Base-by-base conservation (phyloP, 2,797 vertebrate species). In the Pangasius djambal region DNA sequence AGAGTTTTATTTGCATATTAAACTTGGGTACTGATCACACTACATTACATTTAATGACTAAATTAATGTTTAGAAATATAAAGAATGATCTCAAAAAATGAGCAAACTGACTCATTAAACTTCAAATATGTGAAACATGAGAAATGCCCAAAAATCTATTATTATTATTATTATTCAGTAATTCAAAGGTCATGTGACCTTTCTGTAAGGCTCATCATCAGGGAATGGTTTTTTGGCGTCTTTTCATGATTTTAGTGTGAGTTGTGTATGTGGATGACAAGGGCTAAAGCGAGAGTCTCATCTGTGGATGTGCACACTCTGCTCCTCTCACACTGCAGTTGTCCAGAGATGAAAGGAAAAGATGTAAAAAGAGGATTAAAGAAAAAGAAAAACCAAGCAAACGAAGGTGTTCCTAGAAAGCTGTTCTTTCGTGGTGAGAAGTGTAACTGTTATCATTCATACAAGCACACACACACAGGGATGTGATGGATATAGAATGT, bases 331-430 rank as follows among this genome's bases (percentile, higher is more conserved):
- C 57, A 18, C 10, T 63, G 37, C 85, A 59, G 63, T 78, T 77
- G 4, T 78, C 85, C 18, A 75, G 50, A 86, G 57, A 86, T 78
- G 70, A 77, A 86, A 86, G 85, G 25, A 31, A 75, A 63, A 86
- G 55, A 77, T 74, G 44, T 55, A 50, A 61, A 31, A 77, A 18
- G 52, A 59, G 75, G 57, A 74, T 77, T 40, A 75, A 77, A 37
- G 31, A 52, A 28, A 59, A 40, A 61, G 34, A 87, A 77, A 50
- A 25, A 50, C 5, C n/a, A 67, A 31, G 63, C 9, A 67, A 15
- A 81, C 25, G 31, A 61, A 57, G 31, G 8, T 74, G n/a, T 72
- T 70, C 25, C 31, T 86, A 50, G 50, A 72, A 74, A 72, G 52
- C 69, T 28, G 10, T 6, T 72, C 48, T 85, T 59, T 86, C 69